A percentile compares a stretch with the other conserved stretches of the same genome.
Evolutionary conservation across 2,113 vertebrate species (phyloP).

Genomic region (Brevimyrus niger): DNA sequence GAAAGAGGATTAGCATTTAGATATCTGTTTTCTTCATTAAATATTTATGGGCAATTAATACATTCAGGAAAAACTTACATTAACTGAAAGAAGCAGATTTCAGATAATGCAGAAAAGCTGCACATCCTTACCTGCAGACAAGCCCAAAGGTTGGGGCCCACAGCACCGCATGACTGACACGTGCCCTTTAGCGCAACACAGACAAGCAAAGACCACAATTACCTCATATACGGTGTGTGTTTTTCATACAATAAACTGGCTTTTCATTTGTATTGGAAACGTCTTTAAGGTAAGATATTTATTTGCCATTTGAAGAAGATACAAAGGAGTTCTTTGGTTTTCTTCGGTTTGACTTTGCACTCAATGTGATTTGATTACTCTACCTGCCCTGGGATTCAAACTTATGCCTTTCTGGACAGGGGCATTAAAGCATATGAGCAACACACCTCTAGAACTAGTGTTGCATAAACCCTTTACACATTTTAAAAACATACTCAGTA

Average conservation of each 20-base stretch:
- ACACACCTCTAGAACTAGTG: background rate
- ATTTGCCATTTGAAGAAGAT: background rate
- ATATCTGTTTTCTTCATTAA: background rate
- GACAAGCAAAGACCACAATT: background rate
- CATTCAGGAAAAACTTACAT: background rate
- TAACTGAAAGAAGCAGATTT: background rate
- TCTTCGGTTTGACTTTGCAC: background rate
- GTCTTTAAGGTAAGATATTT: background rate
- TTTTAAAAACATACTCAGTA: background rate
- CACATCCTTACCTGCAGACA: slow-evolving; percentile 82
- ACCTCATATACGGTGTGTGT: background rate
- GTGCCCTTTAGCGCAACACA: slow-evolving; percentile 66
- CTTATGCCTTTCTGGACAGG: background rate
- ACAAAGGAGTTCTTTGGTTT: background rate
- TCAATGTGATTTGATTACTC: background rate
- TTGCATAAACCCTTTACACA: background rate
- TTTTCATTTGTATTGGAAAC: background rate
- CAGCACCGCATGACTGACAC: slow-evolving; percentile 89
- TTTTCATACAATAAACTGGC: background rate
- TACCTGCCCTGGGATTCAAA: background rate
- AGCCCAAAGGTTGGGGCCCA: slow-evolving; percentile 93
- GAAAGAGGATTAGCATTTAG: background rate
- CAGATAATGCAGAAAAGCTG: background rate
- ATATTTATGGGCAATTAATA: background rate
- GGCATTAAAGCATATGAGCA: background rate